These are phyloP conservation scores for Acanthococcus lagerstroemiae DNA, from an alignment of 2,888 invertebrate species.

Conservation along the genomic window DNA sequence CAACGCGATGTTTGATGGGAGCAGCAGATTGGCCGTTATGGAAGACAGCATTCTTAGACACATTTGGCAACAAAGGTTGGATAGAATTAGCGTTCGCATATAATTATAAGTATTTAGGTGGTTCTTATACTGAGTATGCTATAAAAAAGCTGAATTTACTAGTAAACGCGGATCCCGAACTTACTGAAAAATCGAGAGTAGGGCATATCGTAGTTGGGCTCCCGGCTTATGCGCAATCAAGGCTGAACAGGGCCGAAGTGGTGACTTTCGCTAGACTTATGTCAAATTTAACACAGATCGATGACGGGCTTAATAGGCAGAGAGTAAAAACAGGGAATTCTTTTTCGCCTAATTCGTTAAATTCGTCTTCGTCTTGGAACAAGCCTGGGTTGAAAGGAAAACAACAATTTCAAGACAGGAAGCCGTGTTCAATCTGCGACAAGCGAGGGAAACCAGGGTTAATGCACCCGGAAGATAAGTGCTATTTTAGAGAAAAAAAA, in stretches of 20 bases:
- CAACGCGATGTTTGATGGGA: background rate
- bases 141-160: background rate
- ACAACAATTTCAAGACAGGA: background rate
- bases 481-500: background rate
- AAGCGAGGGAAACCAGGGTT: background rate
- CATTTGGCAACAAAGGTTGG: background rate
- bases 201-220: background rate
- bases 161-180: background rate
- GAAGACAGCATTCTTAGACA: background rate
- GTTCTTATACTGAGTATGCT: conserved; percentile 1
- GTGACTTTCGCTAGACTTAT: background rate
- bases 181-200: background rate
- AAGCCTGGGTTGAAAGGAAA: background rate
- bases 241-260: background rate
- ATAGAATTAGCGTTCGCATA: background rate
- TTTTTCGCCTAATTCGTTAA: background rate
- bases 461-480: background rate
- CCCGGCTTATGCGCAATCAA: background rate
- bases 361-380: background rate
- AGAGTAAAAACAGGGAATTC: background rate
- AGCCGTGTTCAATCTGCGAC: background rate
- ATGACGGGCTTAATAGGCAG: background rate
- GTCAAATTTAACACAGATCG: background rate
- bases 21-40: background rate
- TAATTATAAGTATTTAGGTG: background rate